Percentiles rank a stretch among this genome's conserved stretches.
Evolutionary conservation across 2,797 vertebrate genomes (phyloP).

Genomic region (Vipera ursinii): DNA sequence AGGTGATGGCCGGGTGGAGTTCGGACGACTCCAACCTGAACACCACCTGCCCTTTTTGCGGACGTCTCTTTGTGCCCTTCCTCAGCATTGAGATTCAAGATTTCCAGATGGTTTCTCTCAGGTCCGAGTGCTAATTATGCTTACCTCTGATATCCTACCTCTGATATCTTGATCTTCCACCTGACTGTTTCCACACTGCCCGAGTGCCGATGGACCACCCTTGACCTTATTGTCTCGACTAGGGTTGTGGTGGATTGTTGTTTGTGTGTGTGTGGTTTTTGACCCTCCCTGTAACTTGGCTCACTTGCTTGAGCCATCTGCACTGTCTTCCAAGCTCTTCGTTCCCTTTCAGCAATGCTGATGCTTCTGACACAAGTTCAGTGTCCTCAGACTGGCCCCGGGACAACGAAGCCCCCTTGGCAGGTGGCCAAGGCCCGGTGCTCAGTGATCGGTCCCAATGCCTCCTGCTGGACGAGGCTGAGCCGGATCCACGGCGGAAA

Average conservation of each 20-base stretch:
- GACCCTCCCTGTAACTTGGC: background rate
- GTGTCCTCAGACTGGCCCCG: slow-evolving; percentile 32
- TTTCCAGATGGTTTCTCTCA: slow-evolving; percentile 64
- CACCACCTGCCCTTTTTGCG: slow-evolving; percentile 87
- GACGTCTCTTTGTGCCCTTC: slow-evolving; percentile 83
- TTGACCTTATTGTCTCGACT: background rate
- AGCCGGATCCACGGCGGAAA: slow-evolving; percentile 51
- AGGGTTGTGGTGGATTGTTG: background rate
- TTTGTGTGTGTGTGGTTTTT: background rate
- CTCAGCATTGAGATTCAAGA: slow-evolving; percentile 87
- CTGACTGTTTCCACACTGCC: too few relatives aligned
- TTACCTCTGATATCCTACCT: too few relatives aligned
- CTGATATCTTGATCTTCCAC: background rate
- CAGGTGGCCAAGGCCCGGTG: slow-evolving; percentile 66
- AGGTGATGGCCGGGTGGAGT: slow-evolving; percentile 96
- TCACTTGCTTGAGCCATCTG: background rate
- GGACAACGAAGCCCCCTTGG: slow-evolving; percentile 19
- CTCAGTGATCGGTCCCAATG: slow-evolving; percentile 78
- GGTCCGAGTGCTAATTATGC: slow-evolving; percentile 37
- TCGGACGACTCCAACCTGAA: slow-evolving; percentile 95
- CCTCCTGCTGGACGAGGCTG: slow-evolving; percentile 77
- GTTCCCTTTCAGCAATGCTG: background rate
- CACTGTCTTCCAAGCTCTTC: background rate
- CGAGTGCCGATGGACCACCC: background rate
- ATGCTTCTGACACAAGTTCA: slow-evolving; percentile 17